These are phyloP conservation scores for Corythoichthys intestinalis DNA, from an alignment of 2,113 vertebrate species.

Conservation along the genomic window DNA sequence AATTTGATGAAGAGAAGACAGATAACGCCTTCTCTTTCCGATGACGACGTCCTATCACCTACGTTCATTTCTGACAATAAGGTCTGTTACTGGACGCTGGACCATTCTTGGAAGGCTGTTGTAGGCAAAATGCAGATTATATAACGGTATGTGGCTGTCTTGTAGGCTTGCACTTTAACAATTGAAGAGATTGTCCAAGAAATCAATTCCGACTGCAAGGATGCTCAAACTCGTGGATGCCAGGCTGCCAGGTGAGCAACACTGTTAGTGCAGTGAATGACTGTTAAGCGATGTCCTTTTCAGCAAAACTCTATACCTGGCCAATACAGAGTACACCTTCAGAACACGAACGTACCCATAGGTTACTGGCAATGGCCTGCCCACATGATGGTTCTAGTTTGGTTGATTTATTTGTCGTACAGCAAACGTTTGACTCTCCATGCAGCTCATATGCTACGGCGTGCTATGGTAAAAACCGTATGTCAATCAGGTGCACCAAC, in stretches of 20 bases:
- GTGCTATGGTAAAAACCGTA: no score
- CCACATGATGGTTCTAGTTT: no score
- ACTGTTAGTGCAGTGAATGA: background rate
- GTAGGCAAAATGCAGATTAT: constrained; percentile 48
- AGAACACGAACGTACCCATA: no score
- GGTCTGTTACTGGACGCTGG: constrained; percentile 35
- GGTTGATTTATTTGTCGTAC: no score
- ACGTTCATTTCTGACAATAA: constrained; percentile 32
- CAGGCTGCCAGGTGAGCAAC: constrained; percentile 81
- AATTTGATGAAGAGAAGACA: constrained; percentile 82
- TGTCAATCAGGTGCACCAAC: no score
- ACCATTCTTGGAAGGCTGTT: background rate
- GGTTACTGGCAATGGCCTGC: no score
- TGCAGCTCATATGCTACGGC: no score
- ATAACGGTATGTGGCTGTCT: background rate
- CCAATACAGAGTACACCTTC: no score
- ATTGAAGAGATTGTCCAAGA: constrained; percentile 74
- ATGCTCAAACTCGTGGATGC: constrained; percentile 75
- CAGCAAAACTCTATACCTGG: no score
- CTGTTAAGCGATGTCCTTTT: no score
- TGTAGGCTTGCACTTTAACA: constrained; percentile 60
- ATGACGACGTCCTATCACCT: constrained; percentile 50
- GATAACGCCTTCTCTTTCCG: constrained; percentile 50
- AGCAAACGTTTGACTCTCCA: no score
- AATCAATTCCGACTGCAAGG: constrained; percentile 61